Percentiles rank a stretch among this genome's conserved stretches.
Conservation (phyloP, 2,797 vertebrate species). For the Acridotheres tristis region DNA sequence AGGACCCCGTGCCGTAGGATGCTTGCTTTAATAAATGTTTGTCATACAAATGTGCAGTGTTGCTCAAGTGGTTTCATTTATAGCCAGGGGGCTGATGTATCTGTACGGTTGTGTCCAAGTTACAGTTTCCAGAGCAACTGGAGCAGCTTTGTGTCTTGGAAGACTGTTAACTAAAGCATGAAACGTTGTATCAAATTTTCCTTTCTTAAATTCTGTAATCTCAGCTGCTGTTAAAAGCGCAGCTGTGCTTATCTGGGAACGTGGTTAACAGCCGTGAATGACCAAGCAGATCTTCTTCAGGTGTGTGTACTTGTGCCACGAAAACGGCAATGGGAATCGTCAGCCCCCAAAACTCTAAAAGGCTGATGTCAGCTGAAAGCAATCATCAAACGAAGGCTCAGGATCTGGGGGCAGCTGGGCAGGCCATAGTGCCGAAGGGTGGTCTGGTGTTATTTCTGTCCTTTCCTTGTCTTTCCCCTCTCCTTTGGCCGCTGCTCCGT, state of each 20-base stretch:
- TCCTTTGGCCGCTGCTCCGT: background rate
- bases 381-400: background rate
- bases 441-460: background rate
- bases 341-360: background rate
- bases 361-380: background rate
- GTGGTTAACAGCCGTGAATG: background rate
- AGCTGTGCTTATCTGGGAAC: background rate
- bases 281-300: conserved; percentile 1
- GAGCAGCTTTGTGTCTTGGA: conserved; percentile 51
- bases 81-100: conserved; percentile 38
- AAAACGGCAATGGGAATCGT: background rate
- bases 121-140: conserved; percentile 70
- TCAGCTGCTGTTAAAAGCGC: background rate
- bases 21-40: conserved; percentile 2
- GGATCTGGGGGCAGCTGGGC: background rate
- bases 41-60: background rate
- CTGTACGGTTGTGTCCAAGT: conserved; percentile 45
- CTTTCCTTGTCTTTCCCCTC: background rate
- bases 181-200: conserved; percentile 15
- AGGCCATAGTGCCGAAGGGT: fast-evolving
- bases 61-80: conserved; percentile 34
- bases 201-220: conserved; percentile 5
- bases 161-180: conserved; percentile 13
- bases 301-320: background rate
- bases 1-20: background rate